Evolutionary conservation across 2,113 vertebrate genomes (phyloP), one percentile per base, ranked within the genome.

Genomic region (Myodes glareolus): DNA sequence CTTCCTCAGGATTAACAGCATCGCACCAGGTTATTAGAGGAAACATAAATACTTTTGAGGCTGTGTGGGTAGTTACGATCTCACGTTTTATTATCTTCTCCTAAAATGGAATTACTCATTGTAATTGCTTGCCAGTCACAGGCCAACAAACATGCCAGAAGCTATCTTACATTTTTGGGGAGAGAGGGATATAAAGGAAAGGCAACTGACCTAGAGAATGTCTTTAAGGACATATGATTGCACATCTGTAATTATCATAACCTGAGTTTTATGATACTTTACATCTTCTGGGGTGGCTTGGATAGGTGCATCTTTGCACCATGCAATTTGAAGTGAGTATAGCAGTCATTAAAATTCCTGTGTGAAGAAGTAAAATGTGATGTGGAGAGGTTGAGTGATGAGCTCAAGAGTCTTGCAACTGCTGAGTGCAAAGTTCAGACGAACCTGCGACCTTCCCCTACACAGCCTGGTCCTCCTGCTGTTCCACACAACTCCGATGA

Each of bases 81-180:
- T 99, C 98, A 99, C 96, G 52, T 98, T 98, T 99, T 99, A 99
- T 98, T 99, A 98, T 98, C 98, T 98, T 98, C 98, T 97, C 88
- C 98, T 98, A 97, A 98, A 99, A 98, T 98, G 97, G 99, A 98
- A 99, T 99, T 98, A 98, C 98, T 98, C 98, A 98, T 97, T 98
- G 98, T 99, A 99, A 99, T 99, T 99, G 98, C 99, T 99, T 99
- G 98, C 98, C 98, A 98, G 98, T 99, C 98, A 99, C 98, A 98
- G 98, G 91, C 97, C 98, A 98, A 96, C 97, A 98, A 97, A 98
- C 97, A 98, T 97, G 98, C 98, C 98, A 98, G 96, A 98, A 96
- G 86, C 97, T 98, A 96, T 87, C 68, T 50, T 97, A 91, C 55
- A 80, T 91, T 85, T 72, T 73, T 72, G n/a, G 90, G 42, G 68